Evolutionary conservation across 2,113 vertebrate genomes (phyloP).

Genomic region (Rattus rattus): DNA sequence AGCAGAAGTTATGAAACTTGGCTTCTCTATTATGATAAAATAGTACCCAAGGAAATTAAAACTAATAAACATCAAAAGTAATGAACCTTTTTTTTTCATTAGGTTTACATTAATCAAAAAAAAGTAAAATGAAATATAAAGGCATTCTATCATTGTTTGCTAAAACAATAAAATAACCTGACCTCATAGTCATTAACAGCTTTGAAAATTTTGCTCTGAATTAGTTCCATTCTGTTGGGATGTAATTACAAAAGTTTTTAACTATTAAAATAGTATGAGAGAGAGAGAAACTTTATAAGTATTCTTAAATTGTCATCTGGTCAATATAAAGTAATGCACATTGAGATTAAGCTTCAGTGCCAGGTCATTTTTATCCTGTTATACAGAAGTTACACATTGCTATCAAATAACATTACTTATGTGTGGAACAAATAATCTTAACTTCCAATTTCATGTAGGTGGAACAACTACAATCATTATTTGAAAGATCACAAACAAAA

Average conservation of each 20-base stretch:
- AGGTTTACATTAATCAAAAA: constrained; percentile 40
- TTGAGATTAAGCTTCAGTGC: background rate
- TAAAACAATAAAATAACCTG: constrained; percentile 63
- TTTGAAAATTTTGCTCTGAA: constrained; percentile 56
- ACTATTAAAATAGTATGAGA: constrained; percentile 49
- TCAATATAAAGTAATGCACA: constrained; percentile 28
- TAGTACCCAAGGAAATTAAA: constrained; percentile 14
- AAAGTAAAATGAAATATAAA: constrained; percentile 76
- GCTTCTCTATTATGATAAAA: constrained; percentile 19
- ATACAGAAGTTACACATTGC: background rate
- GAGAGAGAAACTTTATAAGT: background rate
- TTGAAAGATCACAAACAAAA: background rate
- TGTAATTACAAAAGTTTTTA: constrained; percentile 56
- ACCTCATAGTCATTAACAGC: constrained; percentile 57
- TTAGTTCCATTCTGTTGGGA: constrained; percentile 59
- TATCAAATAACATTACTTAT: background rate
- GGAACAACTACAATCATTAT: constrained; percentile 46
- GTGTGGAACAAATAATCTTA: background rate
- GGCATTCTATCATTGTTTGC: constrained; percentile 11
- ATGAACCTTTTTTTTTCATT: background rate
- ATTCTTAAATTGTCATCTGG: background rate
- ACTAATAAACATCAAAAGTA: constrained; percentile 45
- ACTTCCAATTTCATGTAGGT: constrained; percentile 45
- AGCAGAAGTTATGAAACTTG: constrained; percentile 37
- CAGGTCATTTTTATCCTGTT: background rate